phyloP scores from a whole-genome alignment of 1,140 invertebrate species.

The Orussus abietinus region DNA sequence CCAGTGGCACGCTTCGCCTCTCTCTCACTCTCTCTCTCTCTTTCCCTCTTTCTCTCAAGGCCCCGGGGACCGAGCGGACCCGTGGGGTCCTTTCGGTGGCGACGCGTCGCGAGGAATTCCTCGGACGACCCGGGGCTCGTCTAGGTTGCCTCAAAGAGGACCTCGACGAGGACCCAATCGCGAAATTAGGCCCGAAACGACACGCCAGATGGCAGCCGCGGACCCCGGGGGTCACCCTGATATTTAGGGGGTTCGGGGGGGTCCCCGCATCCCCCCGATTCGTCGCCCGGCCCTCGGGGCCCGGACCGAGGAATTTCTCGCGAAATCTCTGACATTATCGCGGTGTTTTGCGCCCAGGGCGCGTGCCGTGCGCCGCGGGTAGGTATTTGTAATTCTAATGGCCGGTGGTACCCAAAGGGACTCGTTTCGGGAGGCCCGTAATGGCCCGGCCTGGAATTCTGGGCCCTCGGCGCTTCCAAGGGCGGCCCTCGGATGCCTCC shows the following conservation, averaged over 20 bases:
- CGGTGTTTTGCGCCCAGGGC: slow-evolving; percentile 21
- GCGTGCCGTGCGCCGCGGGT: slow-evolving; percentile 14
- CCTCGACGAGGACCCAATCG: too few species aligned
- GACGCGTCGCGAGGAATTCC: too few species aligned
- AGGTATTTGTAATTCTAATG: slow-evolving; percentile 27
- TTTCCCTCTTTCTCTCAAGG: too few species aligned
- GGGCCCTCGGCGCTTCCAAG: neutral
- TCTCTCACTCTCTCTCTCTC: too few species aligned
- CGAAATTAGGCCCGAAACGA: too few species aligned
- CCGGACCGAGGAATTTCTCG: slow-evolving; percentile 3
- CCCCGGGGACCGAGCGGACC: too few species aligned
- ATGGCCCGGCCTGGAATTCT: neutral
- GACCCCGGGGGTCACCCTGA: slow-evolving; percentile 1
- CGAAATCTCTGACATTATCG: slow-evolving; percentile 20
- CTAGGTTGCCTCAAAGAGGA: too few species aligned
- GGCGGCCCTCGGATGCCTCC: too few species aligned
- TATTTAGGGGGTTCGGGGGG: slow-evolving; percentile 10
- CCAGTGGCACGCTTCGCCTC: too few species aligned
- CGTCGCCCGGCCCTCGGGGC: neutral
- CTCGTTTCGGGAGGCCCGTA: neutral
- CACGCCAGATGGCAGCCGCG: neutral
- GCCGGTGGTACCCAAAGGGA: slow-evolving; percentile 13
- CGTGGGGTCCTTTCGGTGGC: too few species aligned
- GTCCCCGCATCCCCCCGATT: slow-evolving; percentile 1
- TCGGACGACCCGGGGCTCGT: too few species aligned